These are phyloP conservation scores for Alcis repandata DNA, from an alignment of 2,888 invertebrate species.

Conservation along the genomic window DNA sequence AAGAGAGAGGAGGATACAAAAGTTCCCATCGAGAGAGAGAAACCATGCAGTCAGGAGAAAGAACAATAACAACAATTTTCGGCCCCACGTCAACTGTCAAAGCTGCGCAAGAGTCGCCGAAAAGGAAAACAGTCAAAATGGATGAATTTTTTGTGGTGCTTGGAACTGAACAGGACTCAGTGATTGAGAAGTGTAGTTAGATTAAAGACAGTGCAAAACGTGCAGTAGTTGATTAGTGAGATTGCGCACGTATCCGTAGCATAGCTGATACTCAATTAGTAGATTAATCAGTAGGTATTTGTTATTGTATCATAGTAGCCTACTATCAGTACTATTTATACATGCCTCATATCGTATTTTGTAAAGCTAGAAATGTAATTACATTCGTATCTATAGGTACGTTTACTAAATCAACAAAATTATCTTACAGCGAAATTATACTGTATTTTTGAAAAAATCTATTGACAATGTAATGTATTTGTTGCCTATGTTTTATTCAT, in stretches of 20 bases:
- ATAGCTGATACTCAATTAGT: background rate
- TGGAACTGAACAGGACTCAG: slow-evolving; percentile 17
- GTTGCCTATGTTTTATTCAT: no score
- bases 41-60: slow-evolving; percentile 88
- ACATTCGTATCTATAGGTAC: background rate
- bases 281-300: background rate
- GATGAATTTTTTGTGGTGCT: slow-evolving; percentile 47
- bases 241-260: background rate
- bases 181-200: slow-evolving; percentile 20
- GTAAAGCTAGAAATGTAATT: no score
- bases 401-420: background rate
- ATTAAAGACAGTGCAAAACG: slow-evolving; percentile 2
- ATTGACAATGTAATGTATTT: background rate
- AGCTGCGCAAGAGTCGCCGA: slow-evolving; percentile 75
- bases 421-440: background rate
- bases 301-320: background rate
- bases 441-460: background rate
- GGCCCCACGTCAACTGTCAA: slow-evolving; percentile 75
- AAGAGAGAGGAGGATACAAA: slow-evolving; percentile 79
- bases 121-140: slow-evolving; percentile 64
- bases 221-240: slow-evolving; percentile 11
- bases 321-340: background rate
- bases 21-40: slow-evolving; percentile 90
- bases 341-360: background rate
- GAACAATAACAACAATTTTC: slow-evolving; percentile 79